Base-by-base conservation (phyloP, 1,140 invertebrate genomes). In the Lepidurus apus region DNA sequence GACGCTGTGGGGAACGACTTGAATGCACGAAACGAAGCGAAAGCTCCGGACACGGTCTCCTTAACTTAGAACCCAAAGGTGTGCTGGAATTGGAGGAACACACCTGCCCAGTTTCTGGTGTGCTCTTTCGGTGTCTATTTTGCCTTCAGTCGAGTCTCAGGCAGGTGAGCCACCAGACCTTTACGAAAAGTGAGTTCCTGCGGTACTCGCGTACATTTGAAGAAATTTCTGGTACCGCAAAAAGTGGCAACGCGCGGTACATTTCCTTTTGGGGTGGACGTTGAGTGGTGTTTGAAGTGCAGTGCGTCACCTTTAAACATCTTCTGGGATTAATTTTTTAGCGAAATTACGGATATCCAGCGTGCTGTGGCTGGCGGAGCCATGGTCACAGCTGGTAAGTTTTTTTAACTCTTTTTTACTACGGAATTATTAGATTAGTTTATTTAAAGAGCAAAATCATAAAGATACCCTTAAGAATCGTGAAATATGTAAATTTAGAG, bases 311-410 rank as follows among this genome's bases (percentile, higher is more conserved):
- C 34, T 34, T 34, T 65, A 13, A 65, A 21, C 21, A 13, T n/a
- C 53, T 65, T 65, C 53, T 65, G 53, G 53, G 53, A 65, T 65
- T 65, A 65, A 65, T n/a, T 65, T 65, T 65, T 65, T 65, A 21
- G 21, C 8, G 53, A 65, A 65, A 65, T 65, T 65, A 13, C 17
- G 53, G 53, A 65, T n/a, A 13, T 9, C 53, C 53, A 65, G 53
- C 53, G 53, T 65, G 53, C 53, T 65, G 53, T 65, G 53, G 53
- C 53, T 65, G 53, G 53, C 53, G 53, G 53, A 65, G 53, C 53
- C 53, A 65, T 65, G 53, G 53, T 65, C 53, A 65, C 53, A 65
- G 53, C 53, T 65, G 53, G 53, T 65, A 65, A 65, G 53, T 65
- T 65, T 13, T 7, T 3, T n/a, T 21, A 7, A 65, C 53, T 65